These are phyloP conservation scores for Melipona quadrifasciata DNA, from an alignment of 1,140 invertebrate genomes.

Conservation along the genomic window DNA sequence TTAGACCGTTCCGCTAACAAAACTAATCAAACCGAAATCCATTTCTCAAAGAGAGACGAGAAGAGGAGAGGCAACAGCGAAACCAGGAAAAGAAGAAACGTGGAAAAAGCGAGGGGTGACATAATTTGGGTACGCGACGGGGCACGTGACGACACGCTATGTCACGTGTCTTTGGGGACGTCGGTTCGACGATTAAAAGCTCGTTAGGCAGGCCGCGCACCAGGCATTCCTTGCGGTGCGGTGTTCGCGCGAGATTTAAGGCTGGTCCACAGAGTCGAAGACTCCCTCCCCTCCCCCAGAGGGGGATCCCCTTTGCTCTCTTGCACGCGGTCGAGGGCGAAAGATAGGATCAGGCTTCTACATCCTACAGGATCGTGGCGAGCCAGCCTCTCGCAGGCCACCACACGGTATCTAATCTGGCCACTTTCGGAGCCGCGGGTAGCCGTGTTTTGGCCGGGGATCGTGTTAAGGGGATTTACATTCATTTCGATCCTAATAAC, in stretches of 20 bases:
- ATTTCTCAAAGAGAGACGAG: no score
- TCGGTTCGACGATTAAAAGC: slow-evolving; percentile 67
- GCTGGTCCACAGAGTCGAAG: slow-evolving; percentile 27
- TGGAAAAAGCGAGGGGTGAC: neutral
- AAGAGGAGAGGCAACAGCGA: no score
- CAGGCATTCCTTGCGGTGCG: slow-evolving; percentile 53
- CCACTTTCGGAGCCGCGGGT: slow-evolving; percentile 79
- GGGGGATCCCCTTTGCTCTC: no score
- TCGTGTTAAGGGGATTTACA: slow-evolving; percentile 83
- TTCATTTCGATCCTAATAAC: slow-evolving; percentile 83
- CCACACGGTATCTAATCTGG: slow-evolving; percentile 78
- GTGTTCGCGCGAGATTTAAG: slow-evolving; percentile 60
- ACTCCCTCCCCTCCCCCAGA: neutral
- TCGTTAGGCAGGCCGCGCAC: slow-evolving; percentile 60
- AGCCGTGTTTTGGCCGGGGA: slow-evolving; percentile 81
- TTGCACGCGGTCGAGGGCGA: slow-evolving; percentile 37
- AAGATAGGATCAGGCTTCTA: slow-evolving; percentile 67
- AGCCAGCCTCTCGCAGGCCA: slow-evolving; percentile 46
- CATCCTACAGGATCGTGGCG: slow-evolving; percentile 66
- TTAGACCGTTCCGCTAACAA: no score
- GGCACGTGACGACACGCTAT: slow-evolving; percentile 58
- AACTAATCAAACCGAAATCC: no score
- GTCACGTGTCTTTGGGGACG: slow-evolving; percentile 56
- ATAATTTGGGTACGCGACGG: slow-evolving; percentile 44
- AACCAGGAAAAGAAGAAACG: no score